Evolutionary conservation across 30 jellyfish, hydroid and myxozoan genomes (phyloP).

Genomic region (Rhopilema esculentum): DNA sequence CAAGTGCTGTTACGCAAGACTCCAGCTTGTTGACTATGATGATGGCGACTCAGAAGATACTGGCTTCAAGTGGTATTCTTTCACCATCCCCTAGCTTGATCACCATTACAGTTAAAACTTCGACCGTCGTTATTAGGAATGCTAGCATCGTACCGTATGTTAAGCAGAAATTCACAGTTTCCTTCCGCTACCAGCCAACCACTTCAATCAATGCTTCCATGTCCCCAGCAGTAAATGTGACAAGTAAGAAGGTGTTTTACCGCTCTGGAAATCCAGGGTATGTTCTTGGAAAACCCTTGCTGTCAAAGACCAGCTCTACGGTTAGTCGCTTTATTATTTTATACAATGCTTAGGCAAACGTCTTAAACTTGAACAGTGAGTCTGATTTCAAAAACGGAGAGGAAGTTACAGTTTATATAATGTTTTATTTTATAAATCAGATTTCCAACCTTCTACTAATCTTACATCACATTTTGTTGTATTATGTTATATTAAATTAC

Average conservation of each 20-base stretch:
- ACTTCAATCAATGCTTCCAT: constrained; percentile 22
- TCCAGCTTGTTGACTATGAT: too few relatives aligned
- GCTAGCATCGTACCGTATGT: constrained; percentile 35
- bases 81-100: constrained; percentile 14
- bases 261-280: constrained; percentile 91
- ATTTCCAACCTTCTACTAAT: too few relatives aligned
- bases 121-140: constrained; percentile 36
- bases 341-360: too few relatives aligned
- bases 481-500: too few relatives aligned
- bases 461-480: too few relatives aligned
- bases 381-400: neutral
- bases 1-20: too few relatives aligned
- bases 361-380: too few relatives aligned
- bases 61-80: neutral
- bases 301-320: constrained; percentile 35
- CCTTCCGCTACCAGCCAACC: constrained; percentile 29
- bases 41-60: too few relatives aligned
- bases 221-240: constrained; percentile 11
- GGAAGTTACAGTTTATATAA: neutral
- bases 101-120: constrained; percentile 40
- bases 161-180: constrained; percentile 58
- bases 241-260: constrained; percentile 6
- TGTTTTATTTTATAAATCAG: too few relatives aligned
- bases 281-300: constrained; percentile 67
- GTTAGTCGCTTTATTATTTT: constrained; percentile 6